Percentiles rank a stretch among this genome's conserved stretches.
phyloP scores from a whole-genome alignment of 1,140 invertebrate genomes.

The Bombus fervidus region DNA sequence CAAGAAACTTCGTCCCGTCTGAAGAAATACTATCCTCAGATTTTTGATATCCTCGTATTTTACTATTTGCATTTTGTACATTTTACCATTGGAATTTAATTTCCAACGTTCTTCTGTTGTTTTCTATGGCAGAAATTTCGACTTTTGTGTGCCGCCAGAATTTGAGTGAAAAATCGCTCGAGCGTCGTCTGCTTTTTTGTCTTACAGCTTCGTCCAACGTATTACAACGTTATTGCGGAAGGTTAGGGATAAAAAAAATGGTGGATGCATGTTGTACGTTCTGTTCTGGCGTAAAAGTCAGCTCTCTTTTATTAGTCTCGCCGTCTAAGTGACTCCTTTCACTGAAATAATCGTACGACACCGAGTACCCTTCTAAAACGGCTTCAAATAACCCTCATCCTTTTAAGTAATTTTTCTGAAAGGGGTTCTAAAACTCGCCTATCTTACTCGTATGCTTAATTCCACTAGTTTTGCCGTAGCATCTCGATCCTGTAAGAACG shows the following conservation, averaged over 20 bases:
- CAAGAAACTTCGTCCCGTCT: no score
- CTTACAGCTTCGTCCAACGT: background rate
- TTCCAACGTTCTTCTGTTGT: background rate
- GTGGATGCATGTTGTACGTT: slow-evolving; percentile 7
- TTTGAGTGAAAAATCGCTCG: background rate
- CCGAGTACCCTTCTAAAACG: background rate
- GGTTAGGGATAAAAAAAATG: slow-evolving; percentile 1
- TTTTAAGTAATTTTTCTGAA: slow-evolving; percentile 17
- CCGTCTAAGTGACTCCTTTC: slow-evolving; percentile 52
- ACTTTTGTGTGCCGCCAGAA: background rate
- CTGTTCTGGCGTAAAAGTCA: slow-evolving; percentile 34
- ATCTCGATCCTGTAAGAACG: background rate
- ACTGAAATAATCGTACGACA: slow-evolving; percentile 44
- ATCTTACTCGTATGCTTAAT: background rate
- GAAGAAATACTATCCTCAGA: no score
- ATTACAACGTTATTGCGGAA: background rate
- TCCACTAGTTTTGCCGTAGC: background rate
- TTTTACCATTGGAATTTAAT: no score
- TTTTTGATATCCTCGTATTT: no score
- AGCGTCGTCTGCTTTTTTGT: background rate
- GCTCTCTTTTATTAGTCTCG: slow-evolving; percentile 46
- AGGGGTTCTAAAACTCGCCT: background rate
- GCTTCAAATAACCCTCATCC: background rate
- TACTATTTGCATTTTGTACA: no score
- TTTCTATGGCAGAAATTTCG: background rate